These are phyloP conservation scores for Macrosiphum euphorbiae DNA, from an alignment of 2,888 invertebrate species.

Conservation along the genomic window DNA sequence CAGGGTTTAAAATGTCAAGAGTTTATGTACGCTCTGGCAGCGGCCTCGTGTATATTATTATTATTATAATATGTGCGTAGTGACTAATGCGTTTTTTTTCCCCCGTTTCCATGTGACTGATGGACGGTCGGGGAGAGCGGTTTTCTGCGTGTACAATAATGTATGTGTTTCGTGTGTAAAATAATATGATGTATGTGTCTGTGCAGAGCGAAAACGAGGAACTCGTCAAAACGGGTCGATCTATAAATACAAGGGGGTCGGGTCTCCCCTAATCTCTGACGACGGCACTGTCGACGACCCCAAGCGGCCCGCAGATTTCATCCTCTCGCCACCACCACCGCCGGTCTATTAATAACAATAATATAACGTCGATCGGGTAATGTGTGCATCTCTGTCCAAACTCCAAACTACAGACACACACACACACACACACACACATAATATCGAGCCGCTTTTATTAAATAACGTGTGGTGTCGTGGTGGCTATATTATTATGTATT, in stretches of 20 bases:
- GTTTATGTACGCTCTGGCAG: conserved; percentile 21
- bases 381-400: not conserved
- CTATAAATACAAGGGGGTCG: conserved; percentile 22
- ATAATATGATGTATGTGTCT: not conserved
- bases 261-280: conserved; percentile 27
- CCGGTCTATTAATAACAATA: conserved; percentile 19
- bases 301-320: conserved; percentile 47
- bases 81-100: conserved; percentile 39
- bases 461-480: not conserved
- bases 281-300: conserved; percentile 25
- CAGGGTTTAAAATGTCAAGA: conserved; percentile 50
- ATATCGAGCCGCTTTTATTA: not conserved
- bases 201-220: not conserved
- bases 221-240: conserved; percentile 16
- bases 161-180: not conserved
- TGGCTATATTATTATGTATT: not conserved
- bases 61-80: not conserved
- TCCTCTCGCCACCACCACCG: not conserved
- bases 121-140: not conserved
- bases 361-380: not conserved
- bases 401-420: not conserved
- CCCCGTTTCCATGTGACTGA: not conserved
- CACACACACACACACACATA: not conserved
- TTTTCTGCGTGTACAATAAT: conserved; percentile 17
- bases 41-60: not conserved